Evolutionary conservation across 2,113 vertebrate species (phyloP).

Genomic region (Asarcornis scutulata): DNA sequence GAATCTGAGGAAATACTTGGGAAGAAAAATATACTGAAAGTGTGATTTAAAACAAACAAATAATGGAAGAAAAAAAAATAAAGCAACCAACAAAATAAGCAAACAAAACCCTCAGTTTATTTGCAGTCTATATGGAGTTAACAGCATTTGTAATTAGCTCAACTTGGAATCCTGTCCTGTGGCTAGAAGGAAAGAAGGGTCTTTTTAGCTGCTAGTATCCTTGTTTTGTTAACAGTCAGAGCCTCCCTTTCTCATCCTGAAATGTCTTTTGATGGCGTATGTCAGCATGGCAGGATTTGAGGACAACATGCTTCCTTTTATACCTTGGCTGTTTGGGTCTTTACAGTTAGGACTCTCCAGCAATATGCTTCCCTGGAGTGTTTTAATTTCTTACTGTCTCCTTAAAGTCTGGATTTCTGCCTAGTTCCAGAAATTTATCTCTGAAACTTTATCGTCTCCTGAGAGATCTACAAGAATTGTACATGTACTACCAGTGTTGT

Average conservation of each 20-base stretch:
- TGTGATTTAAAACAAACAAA: not conserved
- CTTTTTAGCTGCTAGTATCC: not conserved
- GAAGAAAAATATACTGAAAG: not conserved
- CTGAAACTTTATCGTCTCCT: conserved; percentile 37
- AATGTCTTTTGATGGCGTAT: not conserved
- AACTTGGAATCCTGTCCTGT: not conserved
- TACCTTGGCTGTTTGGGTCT: not conserved
- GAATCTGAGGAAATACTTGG: not conserved
- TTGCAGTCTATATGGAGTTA: not conserved
- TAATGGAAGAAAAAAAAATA: not conserved
- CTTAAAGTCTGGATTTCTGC: conserved; percentile 34
- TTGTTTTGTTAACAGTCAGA: not conserved
- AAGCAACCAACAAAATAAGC: too few relatives aligned
- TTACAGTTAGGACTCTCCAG: not conserved
- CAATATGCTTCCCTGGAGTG: not conserved
- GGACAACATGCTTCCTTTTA: not conserved
- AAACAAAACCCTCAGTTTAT: too few relatives aligned
- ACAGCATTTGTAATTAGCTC: not conserved
- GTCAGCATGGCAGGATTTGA: not conserved
- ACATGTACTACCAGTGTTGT: conserved; percentile 11
- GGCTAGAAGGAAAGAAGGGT: not conserved
- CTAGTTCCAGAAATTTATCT: conserved; percentile 33
- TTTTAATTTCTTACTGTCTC: conserved; percentile 33
- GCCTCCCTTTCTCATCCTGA: not conserved
- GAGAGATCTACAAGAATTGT: conserved; percentile 50